These are phyloP conservation scores for Gymnothorax javanicus DNA, from an alignment of 2,797 vertebrate species.

Conservation along the genomic window DNA sequence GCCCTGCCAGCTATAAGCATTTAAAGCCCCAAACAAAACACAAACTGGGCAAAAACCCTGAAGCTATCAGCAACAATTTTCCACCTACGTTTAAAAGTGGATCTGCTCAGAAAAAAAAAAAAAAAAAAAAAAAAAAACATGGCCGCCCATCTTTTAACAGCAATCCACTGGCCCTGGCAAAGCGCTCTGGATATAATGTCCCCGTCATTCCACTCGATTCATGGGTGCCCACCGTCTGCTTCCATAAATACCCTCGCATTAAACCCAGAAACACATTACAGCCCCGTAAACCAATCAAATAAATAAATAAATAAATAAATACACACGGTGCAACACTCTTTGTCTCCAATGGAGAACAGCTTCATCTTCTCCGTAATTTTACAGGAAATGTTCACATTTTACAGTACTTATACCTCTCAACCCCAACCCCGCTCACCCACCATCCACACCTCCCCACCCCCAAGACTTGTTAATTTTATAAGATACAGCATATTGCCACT, in stretches of 20 bases:
- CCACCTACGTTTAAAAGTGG: not conserved
- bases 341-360: conserved; percentile 38
- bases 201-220: conserved; percentile 45
- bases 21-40: not conserved
- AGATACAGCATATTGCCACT: conserved; percentile 72
- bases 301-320: conserved; percentile 42
- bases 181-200: conserved; percentile 49
- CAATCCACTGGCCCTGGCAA: conserved; percentile 31
- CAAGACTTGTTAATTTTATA: conserved; percentile 74
- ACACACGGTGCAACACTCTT: conserved; percentile 49
- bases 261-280: conserved; percentile 65
- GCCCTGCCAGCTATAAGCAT: not conserved
- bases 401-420: conserved; percentile 38
- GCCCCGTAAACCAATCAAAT: conserved; percentile 64
- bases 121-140: conserved; percentile 14
- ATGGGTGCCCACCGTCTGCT: conserved; percentile 47
- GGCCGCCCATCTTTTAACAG: conserved; percentile 24
- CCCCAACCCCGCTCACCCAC: not conserved
- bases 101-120: not conserved
- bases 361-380: conserved; percentile 39
- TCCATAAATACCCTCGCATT: conserved; percentile 66
- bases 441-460: conserved; percentile 6
- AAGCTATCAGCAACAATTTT: not conserved
- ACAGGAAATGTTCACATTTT: conserved; percentile 62
- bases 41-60: not conserved